Percentiles rank a stretch among this genome's conserved stretches.
Conservation (phyloP, 2,888 invertebrate species). For the Steinernema carpocapsae region DNA sequence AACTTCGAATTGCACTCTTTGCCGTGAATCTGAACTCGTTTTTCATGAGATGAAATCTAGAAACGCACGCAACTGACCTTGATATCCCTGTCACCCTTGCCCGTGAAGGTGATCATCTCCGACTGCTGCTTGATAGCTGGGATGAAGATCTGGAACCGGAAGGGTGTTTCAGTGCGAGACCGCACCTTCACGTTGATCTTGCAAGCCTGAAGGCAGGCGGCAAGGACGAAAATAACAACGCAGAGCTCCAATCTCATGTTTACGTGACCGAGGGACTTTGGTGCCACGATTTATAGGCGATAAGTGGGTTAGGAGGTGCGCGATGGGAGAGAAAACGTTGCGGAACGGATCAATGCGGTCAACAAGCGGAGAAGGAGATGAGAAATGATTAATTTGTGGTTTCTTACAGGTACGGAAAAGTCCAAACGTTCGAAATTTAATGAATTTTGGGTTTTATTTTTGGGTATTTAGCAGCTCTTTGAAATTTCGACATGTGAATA, state of each 20-base stretch:
- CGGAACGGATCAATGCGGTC: no score
- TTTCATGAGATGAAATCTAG: not conserved
- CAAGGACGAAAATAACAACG: conserved; percentile 2
- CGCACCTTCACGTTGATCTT: conserved; percentile 45
- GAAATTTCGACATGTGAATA: no score
- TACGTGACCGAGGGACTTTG: not conserved
- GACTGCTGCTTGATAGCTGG: conserved; percentile 48
- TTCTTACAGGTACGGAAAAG: no score
- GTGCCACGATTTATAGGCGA: not conserved
- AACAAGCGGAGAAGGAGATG: no score
- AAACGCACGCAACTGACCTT: conserved; percentile 33
- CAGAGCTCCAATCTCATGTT: conserved; percentile 17
- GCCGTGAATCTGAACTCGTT: conserved; percentile 42
- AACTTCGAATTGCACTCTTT: conserved; percentile 40
- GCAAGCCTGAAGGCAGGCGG: conserved; percentile 36
- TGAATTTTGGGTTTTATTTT: no score
- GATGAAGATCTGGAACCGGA: conserved; percentile 43
- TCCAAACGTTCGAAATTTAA: no score
- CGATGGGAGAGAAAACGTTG: no score
- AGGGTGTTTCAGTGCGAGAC: conserved; percentile 40
- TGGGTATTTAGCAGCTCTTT: no score
- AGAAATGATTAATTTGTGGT: no score
- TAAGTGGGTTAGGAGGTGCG: conserved; percentile 27
- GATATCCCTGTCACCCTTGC: conserved; percentile 47
- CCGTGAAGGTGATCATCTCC: conserved; percentile 44